A percentile compares a stretch with the other conserved stretches of the same genome.
These are phyloP conservation scores for Erannis defoliaria DNA, from an alignment of 2,888 invertebrate genomes.

Conservation along the genomic window DNA sequence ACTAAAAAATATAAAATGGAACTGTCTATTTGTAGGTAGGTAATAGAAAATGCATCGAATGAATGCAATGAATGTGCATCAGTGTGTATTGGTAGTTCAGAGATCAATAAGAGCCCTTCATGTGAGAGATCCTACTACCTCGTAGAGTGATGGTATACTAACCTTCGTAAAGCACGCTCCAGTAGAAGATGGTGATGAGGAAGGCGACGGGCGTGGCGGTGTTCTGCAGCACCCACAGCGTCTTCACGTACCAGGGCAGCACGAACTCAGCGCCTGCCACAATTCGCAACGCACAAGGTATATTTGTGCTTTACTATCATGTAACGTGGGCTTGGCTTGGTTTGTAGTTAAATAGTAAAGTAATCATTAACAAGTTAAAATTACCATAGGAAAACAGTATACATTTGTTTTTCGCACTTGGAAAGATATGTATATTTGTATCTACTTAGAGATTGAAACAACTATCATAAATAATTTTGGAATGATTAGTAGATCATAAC, in stretches of 20 bases:
- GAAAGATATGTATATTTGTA: no score
- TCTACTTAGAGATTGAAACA: no score
- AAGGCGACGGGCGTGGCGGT: slow-evolving; percentile 73
- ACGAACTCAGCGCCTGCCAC: slow-evolving; percentile 68
- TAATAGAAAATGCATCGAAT: no score
- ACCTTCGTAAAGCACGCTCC: slow-evolving; percentile 77
- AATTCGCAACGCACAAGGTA: slow-evolving; percentile 43
- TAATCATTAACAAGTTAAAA: no score
- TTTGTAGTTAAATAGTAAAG: no score
- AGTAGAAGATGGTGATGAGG: slow-evolving; percentile 81
- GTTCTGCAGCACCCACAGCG: slow-evolving; percentile 78
- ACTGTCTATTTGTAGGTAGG: no score
- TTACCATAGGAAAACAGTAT: no score
- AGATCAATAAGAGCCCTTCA: not conserved
- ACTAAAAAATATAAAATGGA: not conserved
- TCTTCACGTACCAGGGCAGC: slow-evolving; percentile 78
- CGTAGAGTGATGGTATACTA: slow-evolving; percentile 21
- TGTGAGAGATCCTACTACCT: not conserved
- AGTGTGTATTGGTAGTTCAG: not conserved
- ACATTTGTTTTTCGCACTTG: no score
- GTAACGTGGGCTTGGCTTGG: no score
- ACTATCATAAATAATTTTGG: no score
- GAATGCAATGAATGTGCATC: not conserved
- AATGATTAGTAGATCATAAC: no score
- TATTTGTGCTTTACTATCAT: slow-evolving; percentile 11